phyloP scores from a whole-genome alignment of 2,113 vertebrate genomes.

The Megaptera novaeangliae region DNA sequence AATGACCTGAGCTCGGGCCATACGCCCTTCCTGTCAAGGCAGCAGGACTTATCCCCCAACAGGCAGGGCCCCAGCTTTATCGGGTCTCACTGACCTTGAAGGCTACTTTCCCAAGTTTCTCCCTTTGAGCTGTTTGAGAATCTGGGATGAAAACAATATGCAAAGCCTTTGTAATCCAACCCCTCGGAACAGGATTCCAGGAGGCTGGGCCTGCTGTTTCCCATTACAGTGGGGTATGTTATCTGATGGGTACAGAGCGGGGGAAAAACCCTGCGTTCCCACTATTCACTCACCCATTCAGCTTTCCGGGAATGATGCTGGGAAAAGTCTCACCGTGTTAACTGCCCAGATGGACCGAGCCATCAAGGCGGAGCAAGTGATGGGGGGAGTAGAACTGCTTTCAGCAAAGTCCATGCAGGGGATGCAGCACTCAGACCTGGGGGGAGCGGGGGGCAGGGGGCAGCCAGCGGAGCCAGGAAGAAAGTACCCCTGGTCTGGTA shows the following conservation, averaged over 20 bases:
- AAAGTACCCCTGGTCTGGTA: not conserved
- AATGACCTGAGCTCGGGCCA: not conserved
- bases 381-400: not conserved
- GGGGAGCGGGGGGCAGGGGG: accelerated
- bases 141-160: conserved; percentile 34
- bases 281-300: not conserved
- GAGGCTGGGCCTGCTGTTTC: conserved; percentile 26
- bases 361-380: accelerated
- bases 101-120: conserved; percentile 1
- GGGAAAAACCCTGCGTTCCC: not conserved
- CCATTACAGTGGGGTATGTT: not conserved
- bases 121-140: conserved; percentile 41
- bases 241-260: conserved; percentile 28
- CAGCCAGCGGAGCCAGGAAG: not conserved
- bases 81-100: not conserved
- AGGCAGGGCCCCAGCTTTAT: not conserved
- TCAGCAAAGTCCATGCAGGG: not conserved
- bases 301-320: not conserved
- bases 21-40: not conserved
- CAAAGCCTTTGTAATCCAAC: conserved; percentile 53
- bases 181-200: not conserved
- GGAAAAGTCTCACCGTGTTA: not conserved
- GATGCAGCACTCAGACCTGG: not conserved
- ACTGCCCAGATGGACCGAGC: not conserved
- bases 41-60: not conserved